These are phyloP conservation scores for Callospermophilus lateralis DNA, from an alignment of 2,113 vertebrate species.

Conservation along the genomic window DNA sequence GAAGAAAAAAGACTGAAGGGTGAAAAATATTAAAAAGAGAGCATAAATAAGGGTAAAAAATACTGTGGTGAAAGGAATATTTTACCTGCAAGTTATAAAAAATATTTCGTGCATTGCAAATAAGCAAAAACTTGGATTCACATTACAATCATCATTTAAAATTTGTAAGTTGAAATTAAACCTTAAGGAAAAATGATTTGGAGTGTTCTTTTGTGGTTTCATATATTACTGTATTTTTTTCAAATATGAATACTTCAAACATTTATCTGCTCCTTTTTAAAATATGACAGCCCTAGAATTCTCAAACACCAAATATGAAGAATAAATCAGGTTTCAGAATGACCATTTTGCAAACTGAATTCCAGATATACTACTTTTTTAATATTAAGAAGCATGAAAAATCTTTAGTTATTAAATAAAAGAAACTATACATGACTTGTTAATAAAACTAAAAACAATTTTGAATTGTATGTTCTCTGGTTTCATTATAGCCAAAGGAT, in stretches of 20 bases:
- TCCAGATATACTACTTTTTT: no score
- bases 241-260: no score
- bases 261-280: no score
- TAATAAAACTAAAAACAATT: constrained; percentile 84
- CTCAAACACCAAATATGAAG: no score
- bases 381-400: no score
- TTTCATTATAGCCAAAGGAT: constrained; percentile 70
- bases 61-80: constrained; percentile 76
- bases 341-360: no score
- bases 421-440: constrained; percentile 39
- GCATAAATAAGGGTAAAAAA: constrained; percentile 48
- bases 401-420: background rate
- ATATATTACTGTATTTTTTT: constrained; percentile 67
- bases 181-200: constrained; percentile 73
- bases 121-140: constrained; percentile 80
- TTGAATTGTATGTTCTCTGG: constrained; percentile 84
- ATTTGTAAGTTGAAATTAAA: constrained; percentile 82
- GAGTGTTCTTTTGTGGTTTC: constrained; percentile 84
- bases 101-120: constrained; percentile 71
- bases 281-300: no score
- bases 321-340: no score
- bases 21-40: background rate
- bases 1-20: constrained; percentile 70
- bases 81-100: constrained; percentile 76
- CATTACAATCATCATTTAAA: constrained; percentile 81